phyloP scores from a whole-genome alignment of 35 echinoderm and acorn worm species.

The Strongylocentrotus purpuratus region DNA sequence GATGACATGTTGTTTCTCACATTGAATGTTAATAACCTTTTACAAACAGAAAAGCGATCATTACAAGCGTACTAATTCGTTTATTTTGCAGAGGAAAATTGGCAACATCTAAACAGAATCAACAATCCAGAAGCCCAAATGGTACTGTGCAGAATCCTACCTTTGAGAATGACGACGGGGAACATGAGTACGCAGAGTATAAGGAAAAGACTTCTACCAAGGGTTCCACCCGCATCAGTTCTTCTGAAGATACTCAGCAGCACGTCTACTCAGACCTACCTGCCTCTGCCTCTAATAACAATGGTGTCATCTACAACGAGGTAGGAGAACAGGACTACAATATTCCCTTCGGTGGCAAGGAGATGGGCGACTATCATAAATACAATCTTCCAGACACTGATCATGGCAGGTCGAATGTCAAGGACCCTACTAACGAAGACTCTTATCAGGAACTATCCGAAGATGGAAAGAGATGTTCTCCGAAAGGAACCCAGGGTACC shows the following conservation, averaged over 20 bases:
- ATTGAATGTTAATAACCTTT: no score
- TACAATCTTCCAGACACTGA: not conserved
- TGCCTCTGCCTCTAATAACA: not conserved
- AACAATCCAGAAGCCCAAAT: not conserved
- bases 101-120: not conserved
- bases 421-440: not conserved
- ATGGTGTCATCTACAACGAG: not conserved
- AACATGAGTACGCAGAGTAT: not conserved
- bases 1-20: no score
- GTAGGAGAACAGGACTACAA: conserved; percentile 29
- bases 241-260: not conserved
- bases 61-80: no score
- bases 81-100: not conserved
- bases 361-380: conserved; percentile 7
- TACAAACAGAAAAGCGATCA: no score
- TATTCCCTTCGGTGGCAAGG: conserved; percentile 23
- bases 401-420: not conserved
- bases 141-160: not conserved
- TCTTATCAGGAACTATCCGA: not conserved
- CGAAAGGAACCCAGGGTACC: not conserved
- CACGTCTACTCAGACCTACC: not conserved
- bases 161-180: not conserved
- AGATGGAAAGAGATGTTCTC: not conserved
- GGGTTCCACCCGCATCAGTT: not conserved
- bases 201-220: not conserved